phyloP scores from a whole-genome alignment of 2,888 invertebrate genomes.

The Zhuqinia jingwanae region DNA sequence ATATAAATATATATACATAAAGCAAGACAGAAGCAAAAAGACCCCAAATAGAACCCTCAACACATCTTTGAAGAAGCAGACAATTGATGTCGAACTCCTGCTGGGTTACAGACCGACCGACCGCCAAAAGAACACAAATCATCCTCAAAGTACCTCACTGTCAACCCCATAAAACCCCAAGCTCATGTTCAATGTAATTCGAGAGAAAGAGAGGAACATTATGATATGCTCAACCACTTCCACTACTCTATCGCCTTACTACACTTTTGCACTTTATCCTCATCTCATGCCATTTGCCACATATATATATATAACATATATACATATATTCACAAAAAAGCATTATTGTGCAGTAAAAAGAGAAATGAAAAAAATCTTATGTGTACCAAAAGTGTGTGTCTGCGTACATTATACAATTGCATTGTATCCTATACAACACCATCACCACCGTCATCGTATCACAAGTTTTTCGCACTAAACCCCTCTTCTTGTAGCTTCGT shows the following conservation, averaged over 20 bases:
- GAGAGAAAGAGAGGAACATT: conserved; percentile 65
- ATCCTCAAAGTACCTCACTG: conserved; percentile 79
- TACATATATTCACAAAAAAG: not conserved
- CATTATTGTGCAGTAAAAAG: conserved; percentile 37
- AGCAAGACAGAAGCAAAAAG: conserved; percentile 52
- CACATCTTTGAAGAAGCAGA: conserved; percentile 72
- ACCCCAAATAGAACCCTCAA: conserved; percentile 68
- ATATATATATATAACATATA: not conserved
- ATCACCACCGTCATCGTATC: conserved; percentile 6
- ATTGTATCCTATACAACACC: conserved; percentile 5
- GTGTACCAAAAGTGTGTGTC: conserved; percentile 19
- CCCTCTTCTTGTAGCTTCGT: conserved; percentile 40
- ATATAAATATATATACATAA: not conserved
- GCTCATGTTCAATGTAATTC: conserved; percentile 69
- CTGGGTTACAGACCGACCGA: conserved; percentile 79
- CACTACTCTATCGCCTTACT: conserved; percentile 17
- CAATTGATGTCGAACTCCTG: conserved; percentile 79
- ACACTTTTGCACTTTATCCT: conserved; percentile 20
- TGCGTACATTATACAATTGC: not conserved
- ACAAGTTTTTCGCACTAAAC: conserved; percentile 43
- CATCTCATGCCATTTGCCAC: not conserved
- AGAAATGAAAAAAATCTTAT: conserved; percentile 43
- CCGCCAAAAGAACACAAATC: conserved; percentile 79
- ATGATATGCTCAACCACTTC: conserved; percentile 52
- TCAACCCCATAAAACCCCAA: conserved; percentile 78